A percentile compares a stretch with the other conserved stretches of the same genome.
Evolutionary conservation across 2,113 vertebrate genomes (phyloP).

Genomic region (Odobenus rosmarus): DNA sequence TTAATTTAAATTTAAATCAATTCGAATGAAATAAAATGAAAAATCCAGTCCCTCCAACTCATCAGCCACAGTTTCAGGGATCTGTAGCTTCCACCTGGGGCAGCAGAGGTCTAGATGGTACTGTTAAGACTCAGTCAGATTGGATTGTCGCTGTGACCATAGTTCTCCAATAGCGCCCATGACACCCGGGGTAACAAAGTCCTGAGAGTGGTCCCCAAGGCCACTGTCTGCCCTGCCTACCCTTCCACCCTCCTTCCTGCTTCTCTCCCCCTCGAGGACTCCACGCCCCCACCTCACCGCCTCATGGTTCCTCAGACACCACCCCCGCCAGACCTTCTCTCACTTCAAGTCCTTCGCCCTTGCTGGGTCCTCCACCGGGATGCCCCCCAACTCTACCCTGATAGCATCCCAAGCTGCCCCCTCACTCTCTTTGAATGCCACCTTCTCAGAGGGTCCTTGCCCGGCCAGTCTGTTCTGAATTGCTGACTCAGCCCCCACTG

Average conservation of each 20-base stretch:
- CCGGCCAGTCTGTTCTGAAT: neutral
- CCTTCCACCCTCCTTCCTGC: neutral
- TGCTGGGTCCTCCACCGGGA: neutral
- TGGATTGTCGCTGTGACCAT: accelerated
- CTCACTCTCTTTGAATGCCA: neutral
- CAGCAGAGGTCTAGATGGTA: accelerated
- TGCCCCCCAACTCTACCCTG: accelerated
- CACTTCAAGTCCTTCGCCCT: neutral
- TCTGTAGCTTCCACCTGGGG: accelerated
- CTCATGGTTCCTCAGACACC: neutral
- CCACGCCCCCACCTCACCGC: too few species aligned
- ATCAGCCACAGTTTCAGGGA: neutral
- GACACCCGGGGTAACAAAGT: neutral
- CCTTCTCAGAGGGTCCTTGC: neutral
- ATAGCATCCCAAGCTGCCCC: accelerated
- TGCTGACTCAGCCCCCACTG: accelerated
- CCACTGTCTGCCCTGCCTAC: neutral
- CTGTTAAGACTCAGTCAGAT: accelerated
- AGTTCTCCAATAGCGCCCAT: neutral
- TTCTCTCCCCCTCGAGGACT: neutral
- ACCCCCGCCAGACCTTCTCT: too few species aligned
- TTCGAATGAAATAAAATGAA: neutral
- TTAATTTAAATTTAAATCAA: slow-evolving; percentile 40
- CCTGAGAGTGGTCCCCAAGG: neutral
- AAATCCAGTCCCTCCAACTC: neutral